These are phyloP conservation scores for Bergia puertoricense DNA, from an alignment of 92 coral and sea anemone species.

Conservation along the genomic window DNA sequence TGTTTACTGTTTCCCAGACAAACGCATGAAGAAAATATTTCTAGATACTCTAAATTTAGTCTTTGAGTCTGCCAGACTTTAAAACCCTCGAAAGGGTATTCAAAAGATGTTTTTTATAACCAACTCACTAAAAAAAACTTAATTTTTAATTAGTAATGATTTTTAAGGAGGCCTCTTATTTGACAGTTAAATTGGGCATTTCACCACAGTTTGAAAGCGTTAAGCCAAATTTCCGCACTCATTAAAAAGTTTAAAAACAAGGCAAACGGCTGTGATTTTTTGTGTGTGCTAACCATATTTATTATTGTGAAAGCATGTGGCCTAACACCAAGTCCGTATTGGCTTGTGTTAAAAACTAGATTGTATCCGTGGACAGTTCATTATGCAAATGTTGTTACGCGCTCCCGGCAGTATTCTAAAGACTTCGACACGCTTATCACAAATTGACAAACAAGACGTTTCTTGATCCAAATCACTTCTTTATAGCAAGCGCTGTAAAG, in stretches of 20 bases:
- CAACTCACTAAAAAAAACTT: not conserved
- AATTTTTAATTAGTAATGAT: not conserved
- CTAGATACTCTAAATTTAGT: not conserved
- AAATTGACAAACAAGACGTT: not conserved
- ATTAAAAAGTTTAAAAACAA: not conserved
- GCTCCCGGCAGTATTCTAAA: not conserved
- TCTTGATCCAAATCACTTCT: not conserved
- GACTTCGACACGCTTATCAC: not conserved
- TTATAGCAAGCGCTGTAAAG: not conserved
- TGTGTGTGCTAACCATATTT: not conserved
- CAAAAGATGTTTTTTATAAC: not conserved
- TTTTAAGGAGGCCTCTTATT: not conserved
- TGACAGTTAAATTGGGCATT: not conserved
- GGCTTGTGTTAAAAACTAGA: conserved; percentile 12
- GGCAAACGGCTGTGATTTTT: not conserved
- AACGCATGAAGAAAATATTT: not conserved
- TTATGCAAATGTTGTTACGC: not conserved
- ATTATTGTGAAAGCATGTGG: conserved; percentile 26
- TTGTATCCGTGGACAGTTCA: not conserved
- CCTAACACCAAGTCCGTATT: not conserved
- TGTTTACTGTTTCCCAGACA: not conserved
- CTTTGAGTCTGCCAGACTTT: not conserved
- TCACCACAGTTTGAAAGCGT: conserved; percentile 2
- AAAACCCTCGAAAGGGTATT: too few species aligned
- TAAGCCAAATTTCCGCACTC: not conserved